These are phyloP conservation scores for Conistra vaccinii DNA, from an alignment of 2,888 invertebrate species.

Conservation along the genomic window DNA sequence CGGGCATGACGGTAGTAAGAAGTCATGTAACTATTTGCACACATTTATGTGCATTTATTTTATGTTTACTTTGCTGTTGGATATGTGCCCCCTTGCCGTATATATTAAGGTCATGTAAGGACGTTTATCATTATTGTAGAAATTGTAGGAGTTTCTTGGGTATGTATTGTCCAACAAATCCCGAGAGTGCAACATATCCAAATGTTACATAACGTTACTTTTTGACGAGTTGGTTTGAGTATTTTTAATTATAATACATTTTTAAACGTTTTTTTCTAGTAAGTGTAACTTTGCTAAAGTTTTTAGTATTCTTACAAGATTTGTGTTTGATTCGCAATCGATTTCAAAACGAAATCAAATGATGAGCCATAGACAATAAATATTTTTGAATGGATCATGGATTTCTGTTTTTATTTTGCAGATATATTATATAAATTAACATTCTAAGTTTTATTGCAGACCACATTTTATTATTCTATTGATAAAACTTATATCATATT, in stretches of 20 bases:
- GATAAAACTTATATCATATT: not conserved
- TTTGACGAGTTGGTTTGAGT: not conserved
- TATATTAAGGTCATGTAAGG: conserved; percentile 85
- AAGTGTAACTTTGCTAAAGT: conserved; percentile 41
- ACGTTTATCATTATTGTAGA: conserved; percentile 87
- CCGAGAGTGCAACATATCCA: conserved; percentile 66
- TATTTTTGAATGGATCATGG: conserved; percentile 15
- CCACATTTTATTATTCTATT: not conserved
- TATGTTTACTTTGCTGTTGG: conserved; percentile 88
- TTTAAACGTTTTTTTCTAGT: conserved; percentile 37
- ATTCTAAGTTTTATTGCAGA: not conserved
- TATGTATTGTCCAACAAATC: conserved; percentile 86
- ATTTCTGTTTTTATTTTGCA: conserved; percentile 21
- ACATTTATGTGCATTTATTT: conserved; percentile 82
- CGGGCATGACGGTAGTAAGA: conserved; percentile 80
- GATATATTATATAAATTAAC: not conserved
- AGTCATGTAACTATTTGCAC: conserved; percentile 84
- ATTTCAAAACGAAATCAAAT: conserved; percentile 60
- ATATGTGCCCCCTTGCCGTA: conserved; percentile 86
- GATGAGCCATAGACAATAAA: conserved; percentile 63
- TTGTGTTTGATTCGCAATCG: conserved; percentile 57
- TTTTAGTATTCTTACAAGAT: conserved; percentile 33
- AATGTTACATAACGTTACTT: not conserved
- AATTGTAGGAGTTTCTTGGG: conserved; percentile 85
- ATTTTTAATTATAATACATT: conserved; percentile 1